Evolutionary conservation across 2,888 invertebrate genomes (phyloP).

Genomic region (Neoaliturus tenellus): DNA sequence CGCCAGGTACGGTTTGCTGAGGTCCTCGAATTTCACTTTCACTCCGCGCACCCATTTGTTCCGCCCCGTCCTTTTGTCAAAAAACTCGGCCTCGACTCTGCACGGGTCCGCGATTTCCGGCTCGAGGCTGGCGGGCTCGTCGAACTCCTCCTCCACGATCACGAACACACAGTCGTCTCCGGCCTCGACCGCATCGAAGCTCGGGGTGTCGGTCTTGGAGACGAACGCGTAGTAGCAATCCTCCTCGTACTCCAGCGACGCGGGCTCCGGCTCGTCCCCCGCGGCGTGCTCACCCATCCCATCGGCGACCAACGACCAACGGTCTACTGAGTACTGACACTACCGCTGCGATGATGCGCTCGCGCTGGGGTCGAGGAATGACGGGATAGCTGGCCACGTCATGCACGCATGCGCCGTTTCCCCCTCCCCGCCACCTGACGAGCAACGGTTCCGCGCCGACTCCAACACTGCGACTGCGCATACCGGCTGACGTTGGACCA

Average conservation of each 20-base stretch:
- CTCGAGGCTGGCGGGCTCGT: slow-evolving; percentile 71
- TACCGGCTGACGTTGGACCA: no score
- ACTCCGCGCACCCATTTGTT: slow-evolving; percentile 72
- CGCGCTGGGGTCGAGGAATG: background rate
- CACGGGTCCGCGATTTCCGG: slow-evolving; percentile 74
- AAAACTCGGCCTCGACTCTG: slow-evolving; percentile 70
- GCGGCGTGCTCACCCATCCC: slow-evolving; percentile 13
- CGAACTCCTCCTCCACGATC: slow-evolving; percentile 70
- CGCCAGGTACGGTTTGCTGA: slow-evolving; percentile 89
- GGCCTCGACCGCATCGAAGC: slow-evolving; percentile 71
- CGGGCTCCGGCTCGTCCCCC: slow-evolving; percentile 62
- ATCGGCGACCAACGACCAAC: background rate
- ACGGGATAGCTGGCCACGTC: slow-evolving; percentile 40
- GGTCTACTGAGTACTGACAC: background rate
- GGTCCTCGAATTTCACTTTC: slow-evolving; percentile 88
- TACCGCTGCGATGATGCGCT: background rate
- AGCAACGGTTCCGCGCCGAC: background rate
- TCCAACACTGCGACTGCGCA: background rate
- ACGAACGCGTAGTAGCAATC: slow-evolving; percentile 86
- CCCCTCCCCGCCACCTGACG: background rate
- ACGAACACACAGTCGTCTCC: slow-evolving; percentile 70
- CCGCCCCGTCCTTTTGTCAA: slow-evolving; percentile 73
- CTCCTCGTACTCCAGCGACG: slow-evolving; percentile 85
- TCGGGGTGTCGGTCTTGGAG: slow-evolving; percentile 84
- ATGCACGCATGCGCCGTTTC: background rate